phyloP scores from a whole-genome alignment of 92 coral and sea anemone genomes.

The Palythoa caribaeorum region DNA sequence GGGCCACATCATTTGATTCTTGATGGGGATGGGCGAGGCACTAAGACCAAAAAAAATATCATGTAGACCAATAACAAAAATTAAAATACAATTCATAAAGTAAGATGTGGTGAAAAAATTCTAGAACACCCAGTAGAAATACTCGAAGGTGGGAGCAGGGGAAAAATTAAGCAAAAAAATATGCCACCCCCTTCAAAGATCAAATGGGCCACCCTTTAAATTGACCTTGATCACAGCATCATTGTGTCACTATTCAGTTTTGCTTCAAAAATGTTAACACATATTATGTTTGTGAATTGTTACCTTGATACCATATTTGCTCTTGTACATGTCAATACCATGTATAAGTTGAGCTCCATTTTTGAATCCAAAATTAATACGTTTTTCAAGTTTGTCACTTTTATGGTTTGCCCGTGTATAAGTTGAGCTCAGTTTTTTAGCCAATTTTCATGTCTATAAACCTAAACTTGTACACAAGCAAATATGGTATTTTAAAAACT shows the following conservation, averaged over 20 bases:
- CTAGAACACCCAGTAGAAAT: too few species aligned
- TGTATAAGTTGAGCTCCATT: background rate
- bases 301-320: background rate
- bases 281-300: background rate
- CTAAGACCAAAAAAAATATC: too few species aligned
- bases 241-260: background rate
- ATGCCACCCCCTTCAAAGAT: too few species aligned
- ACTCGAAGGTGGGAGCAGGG: too few species aligned
- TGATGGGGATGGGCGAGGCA: background rate
- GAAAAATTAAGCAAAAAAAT: too few species aligned
- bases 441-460: background rate
- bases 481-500: background rate
- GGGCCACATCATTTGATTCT: background rate
- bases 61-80: too few species aligned
- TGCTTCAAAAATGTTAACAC: background rate
- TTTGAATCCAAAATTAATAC: background rate
- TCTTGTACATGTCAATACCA: background rate
- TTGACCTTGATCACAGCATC: too few species aligned
- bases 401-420: constrained; percentile 1
- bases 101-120: too few species aligned
- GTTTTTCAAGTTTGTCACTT: constrained; percentile 1
- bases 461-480: background rate
- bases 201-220: too few species aligned
- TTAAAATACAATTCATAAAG: too few species aligned
- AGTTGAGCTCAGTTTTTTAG: constrained; percentile 10